Evolutionary conservation across 2,113 vertebrate species (phyloP).

Genomic region (Plectropomus leopardus): DNA sequence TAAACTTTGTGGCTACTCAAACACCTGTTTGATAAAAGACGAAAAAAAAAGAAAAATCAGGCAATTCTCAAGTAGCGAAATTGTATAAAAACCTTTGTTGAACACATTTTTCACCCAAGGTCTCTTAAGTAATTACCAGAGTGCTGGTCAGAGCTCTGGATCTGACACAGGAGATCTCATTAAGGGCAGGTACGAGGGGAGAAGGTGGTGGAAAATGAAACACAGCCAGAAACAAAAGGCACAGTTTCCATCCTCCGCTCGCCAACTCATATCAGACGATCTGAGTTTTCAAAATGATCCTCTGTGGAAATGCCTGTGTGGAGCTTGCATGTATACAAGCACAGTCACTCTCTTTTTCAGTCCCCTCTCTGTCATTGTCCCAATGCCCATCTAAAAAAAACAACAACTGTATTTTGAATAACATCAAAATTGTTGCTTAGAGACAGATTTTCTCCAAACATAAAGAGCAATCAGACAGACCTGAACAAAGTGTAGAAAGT

Average conservation of each 20-base stretch:
- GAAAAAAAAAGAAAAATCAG: not conserved
- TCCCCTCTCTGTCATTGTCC: not conserved
- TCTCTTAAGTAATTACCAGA: constrained; percentile 12
- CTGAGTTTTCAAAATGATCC: constrained; percentile 15
- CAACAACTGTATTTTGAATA: constrained; percentile 71
- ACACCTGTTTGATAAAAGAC: constrained; percentile 27
- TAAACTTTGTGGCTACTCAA: not conserved
- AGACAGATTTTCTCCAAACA: constrained; percentile 55
- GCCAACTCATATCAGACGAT: constrained; percentile 57
- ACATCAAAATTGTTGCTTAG: constrained; percentile 69
- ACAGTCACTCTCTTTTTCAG: not conserved
- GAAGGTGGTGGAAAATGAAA: constrained; percentile 60
- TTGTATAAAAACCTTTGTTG: not conserved
- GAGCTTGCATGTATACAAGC: constrained; percentile 27
- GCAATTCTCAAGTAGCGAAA: not conserved
- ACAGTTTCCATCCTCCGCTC: constrained; percentile 59
- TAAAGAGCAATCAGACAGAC: constrained; percentile 57
- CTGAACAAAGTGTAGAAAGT: constrained; percentile 50
- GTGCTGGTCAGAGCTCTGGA: not conserved
- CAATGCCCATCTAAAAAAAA: not conserved
- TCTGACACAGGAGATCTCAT: constrained; percentile 32
- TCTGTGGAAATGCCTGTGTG: not conserved
- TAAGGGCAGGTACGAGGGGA: constrained; percentile 51
- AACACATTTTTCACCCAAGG: constrained; percentile 8
- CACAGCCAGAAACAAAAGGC: constrained; percentile 51